Evolutionary conservation across 1,140 invertebrate species (phyloP), one percentile per base, ranked within the genome.

Genomic region (Chlorops oryzae): DNA sequence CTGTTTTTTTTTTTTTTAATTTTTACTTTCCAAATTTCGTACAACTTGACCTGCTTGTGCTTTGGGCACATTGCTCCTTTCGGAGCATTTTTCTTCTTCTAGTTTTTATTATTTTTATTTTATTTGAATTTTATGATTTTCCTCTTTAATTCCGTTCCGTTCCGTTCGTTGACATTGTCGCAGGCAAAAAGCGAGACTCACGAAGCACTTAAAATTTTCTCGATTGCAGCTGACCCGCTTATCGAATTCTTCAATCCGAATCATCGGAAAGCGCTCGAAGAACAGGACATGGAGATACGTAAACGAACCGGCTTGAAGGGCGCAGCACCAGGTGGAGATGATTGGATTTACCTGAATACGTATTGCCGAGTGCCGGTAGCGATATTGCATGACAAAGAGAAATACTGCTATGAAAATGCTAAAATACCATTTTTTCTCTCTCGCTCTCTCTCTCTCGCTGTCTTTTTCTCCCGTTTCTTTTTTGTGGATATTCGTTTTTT

Each of bases 311-410:
- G 78, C 0, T 68, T 74, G 1, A 81, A 81, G 54, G 79, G 78
- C 0, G 75, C 77, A 0, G 80, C 80, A 0, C 80, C 80, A 1
- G 81, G 79, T 17, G 82, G 80, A 13, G 81, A 85, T 57, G 80
- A 81, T 24, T 86, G 85, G 84, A 81, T 88, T 50, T 88, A 85
- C 81, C 64, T 89, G 38, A 87, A 86, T 18, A 84, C 84, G 54
- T 86, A 87, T 58, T 87, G 85, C 13, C 78, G 85, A 51, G 84
- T 88, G 52, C 84, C 86, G 35, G 84, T 86, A 74, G 79, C 78
- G 74, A 48, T 28, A 44, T 45, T n/a, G n/a, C n/a, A n/a, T n/a
- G n/a, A n/a, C n/a, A n/a, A n/a, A n/a, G n/a, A n/a, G n/a, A n/a
- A n/a, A n/a, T n/a, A n/a, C n/a, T n/a, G n/a, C n/a, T n/a, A n/a